Evolutionary conservation across 2,113 vertebrate species (phyloP).

Genomic region (Nesogale talazaci): DNA sequence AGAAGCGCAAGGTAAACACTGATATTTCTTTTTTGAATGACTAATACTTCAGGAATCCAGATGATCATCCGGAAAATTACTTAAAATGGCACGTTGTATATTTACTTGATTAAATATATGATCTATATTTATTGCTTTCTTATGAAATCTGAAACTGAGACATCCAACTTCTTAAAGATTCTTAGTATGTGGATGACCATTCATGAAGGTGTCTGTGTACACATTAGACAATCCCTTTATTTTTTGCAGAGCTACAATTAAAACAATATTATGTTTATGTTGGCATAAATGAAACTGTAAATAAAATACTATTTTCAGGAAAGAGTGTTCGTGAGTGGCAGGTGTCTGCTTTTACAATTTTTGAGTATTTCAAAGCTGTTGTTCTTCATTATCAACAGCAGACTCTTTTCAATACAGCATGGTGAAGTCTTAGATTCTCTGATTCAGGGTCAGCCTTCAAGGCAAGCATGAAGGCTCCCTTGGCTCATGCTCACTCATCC

Average conservation of each 20-base stretch:
- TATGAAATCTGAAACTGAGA: not conserved
- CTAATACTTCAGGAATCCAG: not conserved
- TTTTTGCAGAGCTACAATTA: rapidly evolving
- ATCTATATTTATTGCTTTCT: not conserved
- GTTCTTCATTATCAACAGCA: not conserved
- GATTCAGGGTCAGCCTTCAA: not conserved
- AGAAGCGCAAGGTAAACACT: not conserved
- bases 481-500: not conserved
- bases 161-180: not conserved
- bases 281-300: not conserved
- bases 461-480: not conserved
- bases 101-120: not conserved
- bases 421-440: not conserved
- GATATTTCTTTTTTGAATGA: not conserved
- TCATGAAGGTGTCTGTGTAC: rapidly evolving
- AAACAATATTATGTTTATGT: not conserved
- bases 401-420: not conserved
- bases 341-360: not conserved
- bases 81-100: not conserved
- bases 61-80: not conserved
- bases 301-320: not conserved
- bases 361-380: not conserved
- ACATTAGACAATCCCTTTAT: rapidly evolving
- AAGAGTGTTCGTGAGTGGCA: not conserved
- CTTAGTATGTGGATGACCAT: rapidly evolving